Percentiles rank a stretch among this genome's conserved stretches.
These are phyloP conservation scores for Rhogogaster chlorosoma DNA, from an alignment of 2,888 invertebrate genomes.

Conservation along the genomic window DNA sequence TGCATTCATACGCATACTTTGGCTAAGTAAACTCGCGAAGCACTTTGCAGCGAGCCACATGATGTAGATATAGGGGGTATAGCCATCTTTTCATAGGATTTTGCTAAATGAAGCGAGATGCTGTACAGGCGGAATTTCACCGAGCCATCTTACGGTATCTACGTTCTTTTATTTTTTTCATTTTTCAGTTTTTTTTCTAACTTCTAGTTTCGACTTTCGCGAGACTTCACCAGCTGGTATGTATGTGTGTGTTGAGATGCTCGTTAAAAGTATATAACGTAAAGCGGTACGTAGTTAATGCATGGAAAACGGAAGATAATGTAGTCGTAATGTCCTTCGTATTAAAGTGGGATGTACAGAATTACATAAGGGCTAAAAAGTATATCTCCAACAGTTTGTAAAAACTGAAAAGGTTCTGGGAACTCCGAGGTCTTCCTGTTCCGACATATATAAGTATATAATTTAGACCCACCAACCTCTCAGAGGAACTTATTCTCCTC, in stretches of 20 bases:
- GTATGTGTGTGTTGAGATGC: not conserved
- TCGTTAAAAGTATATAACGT: not conserved
- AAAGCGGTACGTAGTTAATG: not conserved
- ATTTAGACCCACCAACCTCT: not conserved
- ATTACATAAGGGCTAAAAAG: not conserved
- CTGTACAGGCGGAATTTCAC: conserved; percentile 2
- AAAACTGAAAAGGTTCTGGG: conserved; percentile 17
- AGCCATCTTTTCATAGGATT: conserved; percentile 44
- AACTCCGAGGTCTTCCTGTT: not conserved
- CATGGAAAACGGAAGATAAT: not conserved
- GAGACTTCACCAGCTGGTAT: not conserved
- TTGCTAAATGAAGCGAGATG: conserved; percentile 31
- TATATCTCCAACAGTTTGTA: conserved; percentile 10
- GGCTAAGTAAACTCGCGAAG: conserved; percentile 64
- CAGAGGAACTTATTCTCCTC: not conserved
- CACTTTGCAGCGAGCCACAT: conserved; percentile 43
- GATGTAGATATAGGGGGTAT: not conserved
- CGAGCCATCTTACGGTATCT: not conserved
- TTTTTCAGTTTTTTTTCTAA: not conserved
- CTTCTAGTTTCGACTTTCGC: not conserved
- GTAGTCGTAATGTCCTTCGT: not conserved
- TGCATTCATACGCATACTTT: conserved; percentile 66
- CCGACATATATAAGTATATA: not conserved
- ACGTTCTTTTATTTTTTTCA: not conserved
- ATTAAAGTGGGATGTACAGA: not conserved